Evolutionary conservation across 2,888 invertebrate genomes (phyloP).

Genomic region (Drosophila seclusa): DNA sequence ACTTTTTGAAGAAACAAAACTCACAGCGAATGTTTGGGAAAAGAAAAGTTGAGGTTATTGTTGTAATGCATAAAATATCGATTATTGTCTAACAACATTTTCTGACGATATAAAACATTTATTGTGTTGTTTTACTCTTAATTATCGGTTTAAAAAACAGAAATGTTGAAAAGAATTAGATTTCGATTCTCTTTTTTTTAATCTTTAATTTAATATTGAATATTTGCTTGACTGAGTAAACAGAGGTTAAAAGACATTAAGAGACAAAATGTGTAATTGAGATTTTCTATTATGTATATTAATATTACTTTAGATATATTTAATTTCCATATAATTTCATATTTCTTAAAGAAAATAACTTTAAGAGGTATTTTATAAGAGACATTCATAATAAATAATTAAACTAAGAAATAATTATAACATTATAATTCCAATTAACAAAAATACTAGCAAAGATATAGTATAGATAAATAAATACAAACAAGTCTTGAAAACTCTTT

Average conservation of each 20-base stretch:
- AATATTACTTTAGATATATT: neutral
- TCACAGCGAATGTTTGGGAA: neutral
- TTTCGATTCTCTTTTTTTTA: neutral
- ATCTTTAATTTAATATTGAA: too few relatives aligned
- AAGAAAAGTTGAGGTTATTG: neutral
- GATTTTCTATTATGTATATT: neutral
- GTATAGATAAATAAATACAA: neutral
- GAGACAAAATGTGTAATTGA: neutral
- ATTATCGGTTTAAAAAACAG: neutral
- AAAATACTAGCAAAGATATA: neutral
- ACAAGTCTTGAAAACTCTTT: neutral
- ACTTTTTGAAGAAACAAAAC: constrained; percentile 8
- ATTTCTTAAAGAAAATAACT: neutral
- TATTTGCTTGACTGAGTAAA: too few relatives aligned
- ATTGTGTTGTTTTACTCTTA: neutral
- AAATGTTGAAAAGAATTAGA: neutral
- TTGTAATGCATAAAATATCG: neutral
- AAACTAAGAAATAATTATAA: neutral
- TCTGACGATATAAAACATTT: neutral
- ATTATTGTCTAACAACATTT: neutral
- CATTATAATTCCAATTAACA: neutral
- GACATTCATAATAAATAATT: neutral
- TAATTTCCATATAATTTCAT: neutral
- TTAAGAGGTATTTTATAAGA: neutral
- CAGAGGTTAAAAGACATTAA: neutral